Percentiles rank a stretch among this genome's conserved stretches.
phyloP scores from a whole-genome alignment of 2,888 invertebrate genomes.

The Idaea dimidiata region DNA sequence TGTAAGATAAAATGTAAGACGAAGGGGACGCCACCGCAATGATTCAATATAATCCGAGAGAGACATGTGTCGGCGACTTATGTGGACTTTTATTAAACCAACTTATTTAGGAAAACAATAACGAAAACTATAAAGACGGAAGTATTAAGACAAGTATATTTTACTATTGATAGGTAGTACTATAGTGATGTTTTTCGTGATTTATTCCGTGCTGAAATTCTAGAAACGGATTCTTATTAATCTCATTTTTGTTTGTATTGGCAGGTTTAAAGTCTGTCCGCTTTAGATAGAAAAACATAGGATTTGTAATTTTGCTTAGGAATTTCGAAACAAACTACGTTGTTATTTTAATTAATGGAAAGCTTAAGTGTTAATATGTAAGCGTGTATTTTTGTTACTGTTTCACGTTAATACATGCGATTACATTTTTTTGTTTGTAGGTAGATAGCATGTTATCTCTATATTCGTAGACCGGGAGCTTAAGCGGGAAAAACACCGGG shows the following conservation, averaged over 20 bases:
- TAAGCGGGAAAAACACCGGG: too few relatives aligned
- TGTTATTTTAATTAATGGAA: background rate
- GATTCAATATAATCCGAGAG: slow-evolving; percentile 66
- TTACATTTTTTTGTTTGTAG: too few relatives aligned
- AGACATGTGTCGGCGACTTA: slow-evolving; percentile 65
- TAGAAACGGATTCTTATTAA: background rate
- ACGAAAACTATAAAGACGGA: slow-evolving; percentile 8
- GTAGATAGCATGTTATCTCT: too few relatives aligned
- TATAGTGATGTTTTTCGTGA: background rate
- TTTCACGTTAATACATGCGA: too few relatives aligned
- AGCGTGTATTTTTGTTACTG: too few relatives aligned
- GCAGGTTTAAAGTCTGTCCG: background rate
- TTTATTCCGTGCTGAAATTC: background rate
- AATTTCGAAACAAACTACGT: background rate
- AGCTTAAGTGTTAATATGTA: too few relatives aligned
- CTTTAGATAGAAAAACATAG: background rate
- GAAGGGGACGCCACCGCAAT: slow-evolving; percentile 51
- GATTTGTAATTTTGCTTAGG: background rate
- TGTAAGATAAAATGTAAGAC: slow-evolving; percentile 13
- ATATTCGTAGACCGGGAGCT: too few relatives aligned
- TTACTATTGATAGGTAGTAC: too few relatives aligned
- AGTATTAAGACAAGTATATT: slow-evolving; percentile 3
- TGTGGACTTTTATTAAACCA: slow-evolving; percentile 65
- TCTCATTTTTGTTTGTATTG: background rate
- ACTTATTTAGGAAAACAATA: slow-evolving; percentile 39